These are phyloP conservation scores for Ornithoptera alexandrae DNA, from an alignment of 2,888 invertebrate species.

Conservation along the genomic window DNA sequence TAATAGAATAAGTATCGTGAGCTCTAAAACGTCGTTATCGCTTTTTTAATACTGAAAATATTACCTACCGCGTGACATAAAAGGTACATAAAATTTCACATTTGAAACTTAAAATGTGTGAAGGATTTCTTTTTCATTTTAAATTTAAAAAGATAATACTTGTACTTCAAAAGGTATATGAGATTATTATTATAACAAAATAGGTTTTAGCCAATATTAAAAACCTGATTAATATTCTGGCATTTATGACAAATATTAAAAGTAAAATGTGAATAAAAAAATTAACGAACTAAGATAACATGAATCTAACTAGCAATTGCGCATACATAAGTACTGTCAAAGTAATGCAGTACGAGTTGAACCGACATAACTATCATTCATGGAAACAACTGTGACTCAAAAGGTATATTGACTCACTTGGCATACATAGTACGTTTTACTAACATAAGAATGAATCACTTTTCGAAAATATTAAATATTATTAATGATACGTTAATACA, in stretches of 20 bases:
- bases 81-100: background rate
- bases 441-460: conserved; percentile 37
- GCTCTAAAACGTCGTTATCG: background rate
- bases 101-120: background rate
- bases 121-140: background rate
- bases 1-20: background rate
- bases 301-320: background rate
- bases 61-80: background rate
- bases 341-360: conserved; percentile 10
- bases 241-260: background rate
- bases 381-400: conserved; percentile 59
- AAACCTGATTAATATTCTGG: background rate
- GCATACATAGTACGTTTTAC: conserved; percentile 35
- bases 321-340: background rate
- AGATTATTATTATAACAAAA: no score
- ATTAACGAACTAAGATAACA: background rate
- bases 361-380: conserved; percentile 44
- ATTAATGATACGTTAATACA: background rate
- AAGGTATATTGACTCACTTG: conserved; percentile 52
- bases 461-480: conserved; percentile 5
- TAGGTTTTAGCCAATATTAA: no score
- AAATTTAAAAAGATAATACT: background rate
- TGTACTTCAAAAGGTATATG: no score
- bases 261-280: background rate
- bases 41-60: background rate